Evolutionary conservation across 1,140 invertebrate genomes (phyloP).

Genomic region (Helicorthomorpha holstii): DNA sequence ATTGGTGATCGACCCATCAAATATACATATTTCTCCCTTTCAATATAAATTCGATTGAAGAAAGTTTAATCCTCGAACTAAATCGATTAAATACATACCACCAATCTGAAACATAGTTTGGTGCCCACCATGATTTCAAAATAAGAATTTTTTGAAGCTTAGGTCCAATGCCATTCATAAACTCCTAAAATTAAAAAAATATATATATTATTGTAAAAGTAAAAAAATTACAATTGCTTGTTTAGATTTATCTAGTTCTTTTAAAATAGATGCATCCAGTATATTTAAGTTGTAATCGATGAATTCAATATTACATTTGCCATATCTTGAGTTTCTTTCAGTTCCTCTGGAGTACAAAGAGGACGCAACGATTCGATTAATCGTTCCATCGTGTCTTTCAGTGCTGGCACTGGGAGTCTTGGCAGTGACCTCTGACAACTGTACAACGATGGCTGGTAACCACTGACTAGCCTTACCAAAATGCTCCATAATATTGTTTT

Average conservation of each 20-base stretch:
- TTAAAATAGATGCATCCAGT: too few species aligned
- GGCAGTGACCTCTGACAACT: slow-evolving; percentile 31
- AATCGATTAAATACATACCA: slow-evolving; percentile 32
- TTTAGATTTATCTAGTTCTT: too few species aligned
- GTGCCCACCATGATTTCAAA: slow-evolving; percentile 33
- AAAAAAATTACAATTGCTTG: too few species aligned
- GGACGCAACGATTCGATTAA: slow-evolving; percentile 30
- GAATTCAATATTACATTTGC: slow-evolving; percentile 19
- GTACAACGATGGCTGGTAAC: slow-evolving; percentile 30
- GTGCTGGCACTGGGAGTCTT: slow-evolving; percentile 29
- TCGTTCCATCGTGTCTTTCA: slow-evolving; percentile 25
- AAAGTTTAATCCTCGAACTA: too few species aligned
- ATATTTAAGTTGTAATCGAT: too few species aligned
- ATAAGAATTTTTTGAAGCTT: slow-evolving; percentile 29
- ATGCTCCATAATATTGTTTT: slow-evolving; percentile 27
- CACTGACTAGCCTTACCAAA: slow-evolving; percentile 27
- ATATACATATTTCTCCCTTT: slow-evolving; percentile 30
- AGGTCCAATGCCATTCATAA: slow-evolving; percentile 26
- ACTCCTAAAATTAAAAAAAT: too few species aligned
- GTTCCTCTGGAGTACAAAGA: slow-evolving; percentile 27
- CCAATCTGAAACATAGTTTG: slow-evolving; percentile 35
- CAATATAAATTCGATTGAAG: slow-evolving; percentile 11
- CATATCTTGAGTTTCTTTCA: slow-evolving; percentile 22
- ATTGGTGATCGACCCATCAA: slow-evolving; percentile 21
- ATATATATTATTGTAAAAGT: too few species aligned